A percentile compares a stretch with the other conserved stretches of the same genome.
These are phyloP conservation scores for Mus spretus DNA, from an alignment of 2,797 vertebrate genomes.

Conservation along the genomic window DNA sequence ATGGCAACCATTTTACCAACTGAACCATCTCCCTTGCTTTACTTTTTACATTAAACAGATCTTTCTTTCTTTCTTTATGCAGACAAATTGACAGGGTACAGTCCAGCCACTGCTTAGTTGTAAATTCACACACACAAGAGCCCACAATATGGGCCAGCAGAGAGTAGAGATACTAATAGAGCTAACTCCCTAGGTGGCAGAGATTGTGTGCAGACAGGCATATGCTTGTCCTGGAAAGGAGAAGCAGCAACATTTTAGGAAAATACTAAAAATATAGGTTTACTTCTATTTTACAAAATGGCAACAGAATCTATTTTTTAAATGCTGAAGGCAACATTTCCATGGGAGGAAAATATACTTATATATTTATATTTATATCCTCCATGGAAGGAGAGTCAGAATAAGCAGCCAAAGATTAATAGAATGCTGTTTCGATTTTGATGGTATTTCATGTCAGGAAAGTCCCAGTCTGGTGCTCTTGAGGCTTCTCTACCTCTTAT, in stretches of 20 bases:
- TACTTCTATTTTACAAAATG: conserved; percentile 49
- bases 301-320: neutral
- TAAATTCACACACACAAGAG: neutral
- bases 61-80: neutral
- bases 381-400: conserved; percentile 48
- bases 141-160: fast-evolving
- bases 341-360: neutral
- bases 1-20: neutral
- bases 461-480: conserved; percentile 39
- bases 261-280: neutral
- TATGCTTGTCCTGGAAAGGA: too few relatives aligned
- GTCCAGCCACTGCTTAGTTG: fast-evolving
- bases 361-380: neutral
- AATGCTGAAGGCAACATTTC: conserved; percentile 59
- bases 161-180: neutral
- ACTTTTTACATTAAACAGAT: too few relatives aligned
- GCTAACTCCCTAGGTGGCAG: neutral
- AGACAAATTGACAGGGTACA: neutral
- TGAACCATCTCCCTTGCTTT: neutral
- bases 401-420: conserved; percentile 31
- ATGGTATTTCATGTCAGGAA: conserved; percentile 62
- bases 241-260: neutral
- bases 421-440: conserved; percentile 70
- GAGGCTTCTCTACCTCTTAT: conserved; percentile 62
- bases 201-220: fast-evolving